Evolutionary conservation across 2,797 vertebrate genomes (phyloP).

Genomic region (Artibeus jamaicensis): DNA sequence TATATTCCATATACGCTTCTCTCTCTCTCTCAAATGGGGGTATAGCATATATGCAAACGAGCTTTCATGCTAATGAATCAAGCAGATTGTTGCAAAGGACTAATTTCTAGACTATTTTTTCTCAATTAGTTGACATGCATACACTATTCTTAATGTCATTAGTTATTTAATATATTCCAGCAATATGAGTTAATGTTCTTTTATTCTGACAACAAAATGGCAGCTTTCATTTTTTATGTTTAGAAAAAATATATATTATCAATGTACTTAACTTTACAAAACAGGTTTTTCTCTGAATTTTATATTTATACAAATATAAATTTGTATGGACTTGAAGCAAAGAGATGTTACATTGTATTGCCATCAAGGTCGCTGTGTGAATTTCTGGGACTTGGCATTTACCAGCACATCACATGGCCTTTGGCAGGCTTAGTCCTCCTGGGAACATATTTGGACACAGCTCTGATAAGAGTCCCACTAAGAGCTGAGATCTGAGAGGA

Average conservation of each 20-base stretch:
- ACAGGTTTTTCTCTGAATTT: background rate
- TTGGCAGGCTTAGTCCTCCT: background rate
- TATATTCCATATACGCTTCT: background rate
- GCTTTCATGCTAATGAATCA: slow-evolving; percentile 28
- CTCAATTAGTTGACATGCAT: background rate
- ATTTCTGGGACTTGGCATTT: background rate
- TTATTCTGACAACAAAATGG: slow-evolving; percentile 2
- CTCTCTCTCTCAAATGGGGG: slow-evolving; percentile 24
- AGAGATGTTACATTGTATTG: background rate
- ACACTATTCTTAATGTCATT: slow-evolving; percentile 52
- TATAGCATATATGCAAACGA: slow-evolving; percentile 62
- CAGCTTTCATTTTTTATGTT: background rate
- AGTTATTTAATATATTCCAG: slow-evolving; percentile 30
- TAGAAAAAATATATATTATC: background rate
- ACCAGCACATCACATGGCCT: background rate
- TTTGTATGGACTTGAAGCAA: background rate
- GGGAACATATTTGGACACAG: background rate
- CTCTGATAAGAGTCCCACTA: background rate
- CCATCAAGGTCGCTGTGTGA: background rate
- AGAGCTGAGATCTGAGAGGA: background rate
- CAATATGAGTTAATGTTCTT: slow-evolving; percentile 31
- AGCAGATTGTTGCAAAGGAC: slow-evolving; percentile 46
- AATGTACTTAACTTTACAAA: background rate
- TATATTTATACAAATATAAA: background rate
- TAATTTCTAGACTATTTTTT: slow-evolving; percentile 48